Conservation (phyloP, 2,888 invertebrate species). For the Therioaphis trifolii region DNA sequence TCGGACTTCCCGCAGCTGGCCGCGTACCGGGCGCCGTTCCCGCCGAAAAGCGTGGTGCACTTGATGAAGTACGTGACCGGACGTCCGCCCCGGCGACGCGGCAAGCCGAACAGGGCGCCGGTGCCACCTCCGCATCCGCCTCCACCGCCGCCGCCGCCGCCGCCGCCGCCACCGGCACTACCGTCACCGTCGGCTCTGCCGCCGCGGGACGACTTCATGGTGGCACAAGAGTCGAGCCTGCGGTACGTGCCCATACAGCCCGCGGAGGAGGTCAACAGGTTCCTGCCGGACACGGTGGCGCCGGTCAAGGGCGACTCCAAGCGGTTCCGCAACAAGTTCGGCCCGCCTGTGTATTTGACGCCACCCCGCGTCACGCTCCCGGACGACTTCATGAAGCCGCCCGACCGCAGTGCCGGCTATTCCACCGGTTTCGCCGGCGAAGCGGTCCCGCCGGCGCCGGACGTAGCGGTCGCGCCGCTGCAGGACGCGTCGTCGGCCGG, state of each 20-base stretch:
- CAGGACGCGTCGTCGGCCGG: not conserved
- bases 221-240: conserved; percentile 22
- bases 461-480: not conserved
- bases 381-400: conserved; percentile 57
- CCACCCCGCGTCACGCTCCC: conserved; percentile 15
- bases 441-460: not conserved
- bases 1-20: conserved; percentile 54
- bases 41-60: conserved; percentile 45
- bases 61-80: conserved; percentile 58
- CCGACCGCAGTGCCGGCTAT: not conserved
- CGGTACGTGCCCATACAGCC: conserved; percentile 17
- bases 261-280: conserved; percentile 34
- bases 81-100: not conserved
- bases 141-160: not conserved
- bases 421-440: conserved; percentile 14
- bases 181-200: not conserved
- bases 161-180: not conserved
- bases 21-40: conserved; percentile 48
- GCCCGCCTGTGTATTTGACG: conserved; percentile 31
- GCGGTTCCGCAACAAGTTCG: conserved; percentile 52
- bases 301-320: not conserved
- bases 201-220: conserved; percentile 3
- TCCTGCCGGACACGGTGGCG: conserved; percentile 17
- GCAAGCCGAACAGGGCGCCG: too few relatives aligned
- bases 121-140: not conserved